Base-by-base conservation (phyloP, 2,888 invertebrate species). In the Epirrita christyi region DNA sequence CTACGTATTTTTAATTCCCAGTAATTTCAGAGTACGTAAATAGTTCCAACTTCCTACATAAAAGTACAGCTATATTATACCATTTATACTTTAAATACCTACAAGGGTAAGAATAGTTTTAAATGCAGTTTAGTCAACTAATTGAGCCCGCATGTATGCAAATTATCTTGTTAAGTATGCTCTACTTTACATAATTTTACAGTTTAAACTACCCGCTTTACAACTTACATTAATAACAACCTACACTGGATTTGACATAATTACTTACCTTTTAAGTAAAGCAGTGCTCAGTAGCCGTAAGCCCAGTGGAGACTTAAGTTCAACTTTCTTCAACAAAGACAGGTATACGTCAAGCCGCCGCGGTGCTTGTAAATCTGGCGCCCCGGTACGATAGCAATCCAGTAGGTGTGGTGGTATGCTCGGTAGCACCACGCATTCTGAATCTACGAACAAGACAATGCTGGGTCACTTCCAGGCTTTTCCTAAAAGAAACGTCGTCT, bases 261-360 rank as follows among this genome's bases (percentile, higher is more conserved):
- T 6, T 6, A 42, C 21, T 28, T 83, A 94, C 94, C 93, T 92
- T 77, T 93, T 93, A 1, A 95, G 76, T 63, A 95, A 76, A 6
- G 93, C 88, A 10, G 93, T 86, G 53, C 93, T 90, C 43, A 95
- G 81, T 56, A 92, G 75, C 71, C 94, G 87, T 73, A 94, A 86
- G 69, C 94, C 92, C 6, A 93, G 82, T 63, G 88, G 90, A 0
- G 87, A 84, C 38, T 91, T 84, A 50, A 81, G 76, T 75, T 96
- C 95, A 52, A 95, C 78, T 80, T 94, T 94, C 67, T 93, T 90
- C 32, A 95, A 68, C 9, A 95, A 77, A 51, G 95, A 95, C 15
- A 95, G 81, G 50, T 94, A 84, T 0, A 94, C 86, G 63, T 93
- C 93, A 4, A 95, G 78, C 13, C 94, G 93, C 59, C 93, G 82